Evolutionary conservation across 2,888 invertebrate species (phyloP).

Genomic region (Diarsia brunnea): DNA sequence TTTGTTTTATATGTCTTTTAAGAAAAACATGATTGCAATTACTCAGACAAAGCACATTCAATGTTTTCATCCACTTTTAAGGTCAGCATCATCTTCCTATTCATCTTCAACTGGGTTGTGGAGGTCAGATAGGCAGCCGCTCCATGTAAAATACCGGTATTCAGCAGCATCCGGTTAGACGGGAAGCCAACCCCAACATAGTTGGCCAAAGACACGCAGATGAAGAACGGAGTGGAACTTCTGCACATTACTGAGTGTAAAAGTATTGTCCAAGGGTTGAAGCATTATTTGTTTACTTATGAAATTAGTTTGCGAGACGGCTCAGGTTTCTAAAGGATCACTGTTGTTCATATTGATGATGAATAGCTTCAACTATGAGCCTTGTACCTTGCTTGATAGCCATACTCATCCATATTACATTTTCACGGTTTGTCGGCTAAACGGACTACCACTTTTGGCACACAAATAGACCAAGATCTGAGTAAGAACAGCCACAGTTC

Average conservation of each 20-base stretch:
- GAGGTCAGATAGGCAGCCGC: too few species aligned
- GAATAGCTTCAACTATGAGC: not conserved
- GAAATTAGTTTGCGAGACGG: slow-evolving; percentile 21
- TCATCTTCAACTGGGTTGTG: too few species aligned
- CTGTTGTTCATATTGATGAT: not conserved
- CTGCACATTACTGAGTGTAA: not conserved
- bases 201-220: not conserved
- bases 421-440: not conserved
- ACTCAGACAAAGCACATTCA: too few species aligned
- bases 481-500: not conserved
- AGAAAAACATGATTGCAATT: too few species aligned
- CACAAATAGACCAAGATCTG: not conserved
- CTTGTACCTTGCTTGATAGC: not conserved
- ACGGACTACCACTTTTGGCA: not conserved
- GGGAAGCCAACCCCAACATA: not conserved
- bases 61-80: too few species aligned
- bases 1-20: too few species aligned
- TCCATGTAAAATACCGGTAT: too few species aligned
- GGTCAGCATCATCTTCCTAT: too few species aligned
- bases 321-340: slow-evolving; percentile 20
- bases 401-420: not conserved
- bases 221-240: slow-evolving; percentile 10
- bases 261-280: not conserved
- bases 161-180: too few species aligned
- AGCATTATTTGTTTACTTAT: slow-evolving; percentile 31